Base-by-base conservation (phyloP, 2,888 invertebrate genomes). In the Julus scandinavius region DNA sequence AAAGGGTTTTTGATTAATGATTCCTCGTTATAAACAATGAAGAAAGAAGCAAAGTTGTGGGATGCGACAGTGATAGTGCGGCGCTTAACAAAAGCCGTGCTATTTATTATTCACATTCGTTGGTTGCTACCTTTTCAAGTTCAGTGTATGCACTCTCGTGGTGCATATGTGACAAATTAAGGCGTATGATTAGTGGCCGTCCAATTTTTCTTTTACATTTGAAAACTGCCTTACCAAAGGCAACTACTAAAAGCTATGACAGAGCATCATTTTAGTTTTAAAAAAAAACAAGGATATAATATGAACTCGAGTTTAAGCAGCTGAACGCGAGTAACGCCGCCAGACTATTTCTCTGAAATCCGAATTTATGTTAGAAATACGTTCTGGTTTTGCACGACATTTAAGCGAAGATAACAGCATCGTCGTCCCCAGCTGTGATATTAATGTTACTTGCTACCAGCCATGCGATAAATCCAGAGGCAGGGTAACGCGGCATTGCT, bases 1-100 rank as follows among this genome's bases (percentile, higher is more conserved):
- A 20, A 72, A 72, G 72, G 85, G n/a, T 9, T 83, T 72, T 85
- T 85, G 85, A 85, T 85, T n/a, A 85, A 85, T 49, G 85, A n/a
- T 11, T 41, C 15, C 85, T 85, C n/a, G 85, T 85, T 45, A 45
- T 20, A 85, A 85, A 83, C 29, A 40, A 83, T 83, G 29, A 83
- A 83, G 54, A 54, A 83, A 83, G 54, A 54, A 17, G 54, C 54
- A 54, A 20, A 72, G 72, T 20, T 29, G 72, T 11, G 72, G 29
- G 20, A 72, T 72, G 72, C 7, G 72, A 72, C 72, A 72, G 72
- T 72, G 72, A 72, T 20, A 72, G 72, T 20, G 72, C 72, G 29
- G 11, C 72, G 54, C 54, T 54, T 54, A 54, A 54, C 54, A 54
- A 54, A 54, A 54, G 54, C 54, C 54, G 54, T 72, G 7, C 20